Evolutionary conservation across 2,888 invertebrate genomes (phyloP).

Genomic region (Drosophila mercatorum): DNA sequence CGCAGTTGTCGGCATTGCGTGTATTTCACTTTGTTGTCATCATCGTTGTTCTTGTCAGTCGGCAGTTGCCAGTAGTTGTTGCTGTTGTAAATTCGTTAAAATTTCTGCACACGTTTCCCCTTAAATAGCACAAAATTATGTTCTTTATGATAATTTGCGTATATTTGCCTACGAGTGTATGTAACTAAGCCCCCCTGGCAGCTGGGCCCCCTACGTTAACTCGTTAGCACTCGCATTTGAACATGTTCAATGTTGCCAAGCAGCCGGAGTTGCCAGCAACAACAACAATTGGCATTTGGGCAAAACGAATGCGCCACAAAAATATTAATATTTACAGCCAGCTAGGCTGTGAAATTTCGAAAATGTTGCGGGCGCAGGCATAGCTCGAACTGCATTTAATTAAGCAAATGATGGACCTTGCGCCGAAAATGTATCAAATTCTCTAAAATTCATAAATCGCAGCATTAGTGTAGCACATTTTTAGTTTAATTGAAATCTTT

Average conservation of each 20-base stretch:
- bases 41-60: conserved; percentile 12
- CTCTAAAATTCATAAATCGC: neutral
- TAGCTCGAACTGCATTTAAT: conserved; percentile 25
- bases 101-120: conserved; percentile 59
- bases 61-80: conserved; percentile 8
- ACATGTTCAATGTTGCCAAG: conserved; percentile 51
- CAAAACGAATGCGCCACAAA: conserved; percentile 21
- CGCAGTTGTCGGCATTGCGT: conserved; percentile 46
- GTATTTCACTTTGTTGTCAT: conserved; percentile 33
- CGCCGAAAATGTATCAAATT: neutral
- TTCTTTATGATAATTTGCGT: conserved; percentile 74
- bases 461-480: neutral
- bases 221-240: conserved; percentile 44
- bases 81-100: conserved; percentile 45
- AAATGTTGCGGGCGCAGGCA: conserved; percentile 2
- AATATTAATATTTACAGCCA: conserved; percentile 31
- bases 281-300: conserved; percentile 4
- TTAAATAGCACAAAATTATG: conserved; percentile 72
- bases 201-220: conserved; percentile 17
- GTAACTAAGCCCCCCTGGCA: conserved; percentile 3
- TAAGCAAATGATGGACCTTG: conserved; percentile 15
- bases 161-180: conserved; percentile 6
- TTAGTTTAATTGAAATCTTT: neutral
- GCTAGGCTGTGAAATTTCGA: conserved; percentile 28
- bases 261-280: conserved; percentile 28